Conservation (phyloP, 2,113 vertebrate genomes). For the Tylochromis polylepis region DNA sequence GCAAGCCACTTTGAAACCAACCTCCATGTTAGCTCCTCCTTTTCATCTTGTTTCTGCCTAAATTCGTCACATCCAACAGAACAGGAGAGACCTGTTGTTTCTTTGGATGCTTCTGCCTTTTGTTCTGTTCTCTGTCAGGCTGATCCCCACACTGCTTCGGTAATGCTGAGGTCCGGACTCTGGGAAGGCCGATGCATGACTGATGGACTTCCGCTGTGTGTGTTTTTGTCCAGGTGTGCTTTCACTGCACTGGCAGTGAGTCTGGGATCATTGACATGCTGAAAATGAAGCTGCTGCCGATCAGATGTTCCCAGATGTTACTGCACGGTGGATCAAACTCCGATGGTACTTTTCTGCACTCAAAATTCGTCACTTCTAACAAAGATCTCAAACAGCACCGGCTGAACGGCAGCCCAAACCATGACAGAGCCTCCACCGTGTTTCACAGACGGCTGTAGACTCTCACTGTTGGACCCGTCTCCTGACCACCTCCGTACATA, state of each 20-base stretch:
- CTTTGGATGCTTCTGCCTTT: not conserved
- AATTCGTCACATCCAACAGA: not conserved
- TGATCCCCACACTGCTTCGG: not conserved
- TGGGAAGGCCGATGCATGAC: fast-evolving
- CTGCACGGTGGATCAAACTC: too few species aligned
- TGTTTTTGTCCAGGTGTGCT: not conserved
- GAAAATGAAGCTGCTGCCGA: too few species aligned
- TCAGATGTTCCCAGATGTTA: too few species aligned
- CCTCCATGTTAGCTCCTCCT: not conserved
- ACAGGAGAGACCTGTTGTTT: not conserved
- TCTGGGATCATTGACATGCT: too few species aligned
- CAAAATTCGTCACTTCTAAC: too few species aligned
- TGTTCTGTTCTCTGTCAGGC: not conserved
- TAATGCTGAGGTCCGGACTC: not conserved
- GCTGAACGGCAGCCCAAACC: too few species aligned
- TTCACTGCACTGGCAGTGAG: not conserved
- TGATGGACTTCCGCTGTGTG: not conserved
- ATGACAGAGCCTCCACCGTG: too few species aligned
- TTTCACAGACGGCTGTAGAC: too few species aligned
- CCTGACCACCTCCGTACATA: too few species aligned
- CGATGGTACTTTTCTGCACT: too few species aligned
- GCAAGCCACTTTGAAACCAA: not conserved
- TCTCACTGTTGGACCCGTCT: too few species aligned
- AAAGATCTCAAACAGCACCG: too few species aligned
- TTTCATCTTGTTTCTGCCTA: not conserved